A percentile compares a stretch with the other conserved stretches of the same genome.
Conservation (phyloP, 2,113 vertebrate species). For the Cyanoramphus novaezelandiae region DNA sequence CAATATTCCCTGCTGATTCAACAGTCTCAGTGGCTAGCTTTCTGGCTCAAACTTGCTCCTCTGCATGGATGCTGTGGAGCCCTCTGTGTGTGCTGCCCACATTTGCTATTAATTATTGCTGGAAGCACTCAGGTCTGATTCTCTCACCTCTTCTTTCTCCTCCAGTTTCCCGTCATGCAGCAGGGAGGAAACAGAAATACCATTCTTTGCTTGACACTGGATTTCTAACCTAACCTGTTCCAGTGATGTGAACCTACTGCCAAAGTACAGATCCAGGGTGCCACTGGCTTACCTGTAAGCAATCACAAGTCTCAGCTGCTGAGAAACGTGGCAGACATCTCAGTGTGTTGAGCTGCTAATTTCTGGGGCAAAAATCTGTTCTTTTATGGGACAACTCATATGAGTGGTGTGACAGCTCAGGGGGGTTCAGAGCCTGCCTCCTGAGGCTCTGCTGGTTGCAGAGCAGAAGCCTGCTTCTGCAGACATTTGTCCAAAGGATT, state of each 20-base stretch:
- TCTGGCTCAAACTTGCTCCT: neutral
- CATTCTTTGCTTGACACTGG: accelerated
- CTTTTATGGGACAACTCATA: neutral
- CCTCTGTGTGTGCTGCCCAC: neutral
- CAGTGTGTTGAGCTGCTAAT: neutral
- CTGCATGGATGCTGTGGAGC: neutral
- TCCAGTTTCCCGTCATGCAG: neutral
- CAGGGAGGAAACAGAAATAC: neutral
- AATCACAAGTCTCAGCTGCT: neutral
- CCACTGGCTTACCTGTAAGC: neutral
- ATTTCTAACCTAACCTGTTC: neutral
- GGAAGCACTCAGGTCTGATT: neutral
- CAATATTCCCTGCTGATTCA: neutral
- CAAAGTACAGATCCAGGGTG: neutral
- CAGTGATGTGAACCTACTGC: neutral
- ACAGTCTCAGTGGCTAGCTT: neutral
- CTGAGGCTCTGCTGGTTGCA: neutral
- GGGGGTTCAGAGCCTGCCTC: neutral
- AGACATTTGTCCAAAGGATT: neutral
- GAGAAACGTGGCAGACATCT: neutral
- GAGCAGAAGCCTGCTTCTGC: neutral
- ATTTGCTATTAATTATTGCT: neutral
- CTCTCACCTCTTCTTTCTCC: neutral
- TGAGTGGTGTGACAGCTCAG: neutral
- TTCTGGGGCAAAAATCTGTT: neutral